Conservation (phyloP, 1,140 invertebrate genomes). For the Conus betulinus region DNA sequence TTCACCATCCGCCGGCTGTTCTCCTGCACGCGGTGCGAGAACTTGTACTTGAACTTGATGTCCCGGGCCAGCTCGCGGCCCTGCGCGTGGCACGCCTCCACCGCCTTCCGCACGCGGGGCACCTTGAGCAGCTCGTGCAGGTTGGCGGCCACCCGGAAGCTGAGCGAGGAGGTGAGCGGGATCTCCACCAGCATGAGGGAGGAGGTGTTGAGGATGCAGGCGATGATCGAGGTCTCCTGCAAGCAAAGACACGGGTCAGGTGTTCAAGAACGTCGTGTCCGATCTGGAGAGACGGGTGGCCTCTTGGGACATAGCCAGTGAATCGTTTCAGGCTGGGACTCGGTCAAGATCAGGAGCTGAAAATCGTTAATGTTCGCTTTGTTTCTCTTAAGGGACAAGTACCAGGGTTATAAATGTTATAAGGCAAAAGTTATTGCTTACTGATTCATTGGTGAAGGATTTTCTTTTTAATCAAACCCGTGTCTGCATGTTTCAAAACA, state of each 20-base stretch:
- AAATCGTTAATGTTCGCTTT: no score
- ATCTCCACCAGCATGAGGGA: constrained; percentile 52
- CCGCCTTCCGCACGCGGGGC: constrained; percentile 46
- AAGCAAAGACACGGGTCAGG: neutral
- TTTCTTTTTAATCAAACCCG: no score
- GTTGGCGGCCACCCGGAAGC: constrained; percentile 55
- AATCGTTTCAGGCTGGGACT: no score
- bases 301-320: no score
- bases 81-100: constrained; percentile 39
- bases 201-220: constrained; percentile 44
- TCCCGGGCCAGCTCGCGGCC: constrained; percentile 40
- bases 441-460: no score
- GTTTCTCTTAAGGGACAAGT: no score
- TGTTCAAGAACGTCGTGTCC: no score
- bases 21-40: constrained; percentile 48
- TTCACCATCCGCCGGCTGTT: constrained; percentile 29
- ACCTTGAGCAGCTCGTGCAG: constrained; percentile 43
- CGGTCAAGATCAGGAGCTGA: no score
- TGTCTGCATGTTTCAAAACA: no score
- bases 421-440: no score
- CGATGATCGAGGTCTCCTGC: constrained; percentile 53
- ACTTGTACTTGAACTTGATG: constrained; percentile 59
- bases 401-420: no score
- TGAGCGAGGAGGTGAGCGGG: constrained; percentile 50
- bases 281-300: no score